Percentiles rank a stretch among this genome's conserved stretches.
phyloP scores from a whole-genome alignment of 2,888 invertebrate genomes.

The Apamea monoglypha region DNA sequence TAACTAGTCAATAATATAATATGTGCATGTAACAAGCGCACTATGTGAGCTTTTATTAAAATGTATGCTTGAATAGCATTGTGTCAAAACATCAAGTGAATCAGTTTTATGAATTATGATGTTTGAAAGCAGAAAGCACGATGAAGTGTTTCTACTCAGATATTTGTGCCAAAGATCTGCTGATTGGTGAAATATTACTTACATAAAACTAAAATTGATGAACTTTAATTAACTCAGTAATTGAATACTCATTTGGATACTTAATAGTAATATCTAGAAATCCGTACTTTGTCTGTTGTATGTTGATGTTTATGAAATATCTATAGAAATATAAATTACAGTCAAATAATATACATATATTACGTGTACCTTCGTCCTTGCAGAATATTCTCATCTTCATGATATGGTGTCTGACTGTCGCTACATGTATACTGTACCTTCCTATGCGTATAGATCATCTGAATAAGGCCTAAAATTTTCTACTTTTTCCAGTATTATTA shows the following conservation, averaged over 20 bases:
- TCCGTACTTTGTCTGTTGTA: slow-evolving; percentile 48
- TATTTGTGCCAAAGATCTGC: slow-evolving; percentile 73
- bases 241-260: slow-evolving; percentile 61
- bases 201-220: slow-evolving; percentile 35
- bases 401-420: slow-evolving; percentile 33
- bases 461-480: slow-evolving; percentile 72
- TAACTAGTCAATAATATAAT: slow-evolving; percentile 66
- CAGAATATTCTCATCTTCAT: slow-evolving; percentile 36
- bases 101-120: slow-evolving; percentile 59
- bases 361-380: slow-evolving; percentile 28
- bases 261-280: slow-evolving; percentile 33
- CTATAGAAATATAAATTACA: slow-evolving; percentile 39
- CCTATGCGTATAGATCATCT: slow-evolving; percentile 34
- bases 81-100: slow-evolving; percentile 50
- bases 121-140: slow-evolving; percentile 59
- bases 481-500: slow-evolving; percentile 85
- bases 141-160: slow-evolving; percentile 50
- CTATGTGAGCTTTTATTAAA: slow-evolving; percentile 39
- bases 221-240: slow-evolving; percentile 52
- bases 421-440: slow-evolving; percentile 40
- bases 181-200: slow-evolving; percentile 38
- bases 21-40: slow-evolving; percentile 49
- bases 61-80: slow-evolving; percentile 57
- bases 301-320: slow-evolving; percentile 56
- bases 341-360: slow-evolving; percentile 17